Base-by-base conservation (phyloP, 2,888 invertebrate genomes). In the Marronus borbonicus region DNA sequence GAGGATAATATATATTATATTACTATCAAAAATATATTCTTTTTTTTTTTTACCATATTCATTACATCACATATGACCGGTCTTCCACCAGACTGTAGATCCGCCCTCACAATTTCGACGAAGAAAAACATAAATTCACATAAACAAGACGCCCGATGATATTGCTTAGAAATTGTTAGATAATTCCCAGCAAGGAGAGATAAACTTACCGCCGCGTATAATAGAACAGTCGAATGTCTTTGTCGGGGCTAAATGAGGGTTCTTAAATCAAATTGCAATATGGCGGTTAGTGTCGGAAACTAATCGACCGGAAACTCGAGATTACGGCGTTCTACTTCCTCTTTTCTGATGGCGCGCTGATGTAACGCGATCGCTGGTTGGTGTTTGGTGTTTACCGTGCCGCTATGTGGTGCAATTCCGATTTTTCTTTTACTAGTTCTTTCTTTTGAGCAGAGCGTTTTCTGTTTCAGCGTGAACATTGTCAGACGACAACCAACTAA, bases 201-300 rank as follows among this genome's bases (percentile, higher is more conserved):
- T 88, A 87, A 88, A 87, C 84, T 84, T 82, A 82, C 84, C 86
- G 87, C 85, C 87, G 86, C 87, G 44, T 44, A 88, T 88, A 88
- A 88, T 88, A 85, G 87, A 86, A 87, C 85, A 86, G 87, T 87
- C 85, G 86, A 86, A 86, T 85, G 88, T 87, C 88, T 88, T 88
- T 88, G 88, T 88, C 85, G 87, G 84, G 83, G 85, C 85, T 86
- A 87, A 88, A 88, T 88, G 88, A 88, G 88, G 87, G 88, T 89
- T 88, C 88, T 88, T 89, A 88, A 88, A 89, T 89, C 88, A 89
- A 89, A 88, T 86, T 88, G 88, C 88, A 89, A 89, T 89, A 89
- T 88, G 88, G 88, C 88, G 88, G 85, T 86, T 87, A 87, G 86
- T 87, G 86, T 86, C 86, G 85, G 85, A 69, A 83, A 85, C 88